These are phyloP conservation scores for Drosophila navojoa DNA, from an alignment of 1,140 invertebrate genomes.

Conservation along the genomic window DNA sequence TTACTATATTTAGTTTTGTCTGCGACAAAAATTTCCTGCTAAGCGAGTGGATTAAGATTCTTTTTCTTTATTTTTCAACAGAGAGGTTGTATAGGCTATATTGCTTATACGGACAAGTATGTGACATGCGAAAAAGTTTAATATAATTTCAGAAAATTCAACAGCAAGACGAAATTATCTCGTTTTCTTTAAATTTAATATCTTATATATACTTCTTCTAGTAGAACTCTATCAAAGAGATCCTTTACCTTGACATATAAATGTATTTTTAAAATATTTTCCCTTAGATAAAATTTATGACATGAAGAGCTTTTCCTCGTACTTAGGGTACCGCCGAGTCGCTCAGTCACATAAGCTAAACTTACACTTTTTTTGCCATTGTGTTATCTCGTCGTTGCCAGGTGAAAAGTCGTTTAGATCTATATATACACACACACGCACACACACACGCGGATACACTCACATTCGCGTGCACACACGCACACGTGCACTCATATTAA, in stretches of 20 bases:
- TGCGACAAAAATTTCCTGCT: slow-evolving; percentile 38
- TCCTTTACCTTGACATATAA: too few relatives aligned
- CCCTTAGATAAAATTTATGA: too few relatives aligned
- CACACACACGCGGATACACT: not conserved
- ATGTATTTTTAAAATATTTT: too few relatives aligned
- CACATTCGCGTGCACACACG: not conserved
- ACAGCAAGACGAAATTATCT: too few relatives aligned
- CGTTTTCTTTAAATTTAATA: too few relatives aligned
- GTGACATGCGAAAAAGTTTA: too few relatives aligned
- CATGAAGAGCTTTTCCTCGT: not conserved
- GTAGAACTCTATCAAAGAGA: too few relatives aligned
- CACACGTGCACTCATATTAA: slow-evolving; percentile 41
- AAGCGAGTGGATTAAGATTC: slow-evolving; percentile 66
- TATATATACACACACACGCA: slow-evolving; percentile 8
- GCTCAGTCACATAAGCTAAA: not conserved
- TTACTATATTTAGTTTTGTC: slow-evolving; percentile 41
- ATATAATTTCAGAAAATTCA: too few relatives aligned
- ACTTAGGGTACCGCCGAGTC: not conserved
- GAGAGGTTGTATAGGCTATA: not conserved
- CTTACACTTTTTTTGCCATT: slow-evolving; percentile 38
- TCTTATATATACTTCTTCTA: too few relatives aligned
- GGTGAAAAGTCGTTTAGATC: slow-evolving; percentile 69
- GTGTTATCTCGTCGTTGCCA: slow-evolving; percentile 62
- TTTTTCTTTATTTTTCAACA: slow-evolving; percentile 54
- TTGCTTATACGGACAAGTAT: too few relatives aligned